These are phyloP conservation scores for Arbacia lixula DNA, from an alignment of 53 echinoderm and acorn worm species.

Conservation along the genomic window DNA sequence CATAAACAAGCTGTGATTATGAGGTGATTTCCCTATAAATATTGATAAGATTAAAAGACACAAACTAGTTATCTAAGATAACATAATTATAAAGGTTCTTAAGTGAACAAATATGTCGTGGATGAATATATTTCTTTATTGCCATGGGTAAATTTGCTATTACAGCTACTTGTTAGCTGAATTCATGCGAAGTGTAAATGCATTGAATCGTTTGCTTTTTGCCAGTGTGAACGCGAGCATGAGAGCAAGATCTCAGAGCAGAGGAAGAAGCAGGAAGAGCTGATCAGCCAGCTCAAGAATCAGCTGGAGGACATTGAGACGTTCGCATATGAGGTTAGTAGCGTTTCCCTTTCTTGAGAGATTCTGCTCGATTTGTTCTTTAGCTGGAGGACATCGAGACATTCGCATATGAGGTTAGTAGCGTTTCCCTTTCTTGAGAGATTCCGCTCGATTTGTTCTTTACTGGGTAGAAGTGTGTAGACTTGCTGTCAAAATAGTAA, in stretches of 20 bases:
- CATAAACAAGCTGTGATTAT: too few relatives aligned
- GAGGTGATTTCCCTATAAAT: too few relatives aligned
- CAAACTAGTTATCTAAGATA: too few relatives aligned
- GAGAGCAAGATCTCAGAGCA: conserved; percentile 86
- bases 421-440: background rate
- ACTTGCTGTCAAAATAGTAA: too few relatives aligned
- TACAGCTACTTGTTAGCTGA: background rate
- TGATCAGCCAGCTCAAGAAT: conserved; percentile 91
- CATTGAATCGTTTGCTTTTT: background rate
- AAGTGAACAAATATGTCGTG: too few relatives aligned
- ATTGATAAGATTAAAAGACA: too few relatives aligned
- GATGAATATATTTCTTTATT: too few relatives aligned
- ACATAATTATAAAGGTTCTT: too few relatives aligned
- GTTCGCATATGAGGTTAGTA: conserved; percentile 93
- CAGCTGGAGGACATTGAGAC: conserved; percentile 97
- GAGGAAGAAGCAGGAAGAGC: conserved; percentile 93
- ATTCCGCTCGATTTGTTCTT: too few relatives aligned
- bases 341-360: background rate
- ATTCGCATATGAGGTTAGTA: conserved; percentile 93
- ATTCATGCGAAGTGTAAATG: background rate
- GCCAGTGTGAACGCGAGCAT: conserved; percentile 94
- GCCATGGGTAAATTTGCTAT: too few relatives aligned
- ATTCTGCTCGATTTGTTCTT: too few relatives aligned
- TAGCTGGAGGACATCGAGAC: conserved; percentile 95
- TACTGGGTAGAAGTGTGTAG: too few relatives aligned